phyloP scores from a whole-genome alignment of 2,888 invertebrate genomes.

The Danaus chrysippus region DNA sequence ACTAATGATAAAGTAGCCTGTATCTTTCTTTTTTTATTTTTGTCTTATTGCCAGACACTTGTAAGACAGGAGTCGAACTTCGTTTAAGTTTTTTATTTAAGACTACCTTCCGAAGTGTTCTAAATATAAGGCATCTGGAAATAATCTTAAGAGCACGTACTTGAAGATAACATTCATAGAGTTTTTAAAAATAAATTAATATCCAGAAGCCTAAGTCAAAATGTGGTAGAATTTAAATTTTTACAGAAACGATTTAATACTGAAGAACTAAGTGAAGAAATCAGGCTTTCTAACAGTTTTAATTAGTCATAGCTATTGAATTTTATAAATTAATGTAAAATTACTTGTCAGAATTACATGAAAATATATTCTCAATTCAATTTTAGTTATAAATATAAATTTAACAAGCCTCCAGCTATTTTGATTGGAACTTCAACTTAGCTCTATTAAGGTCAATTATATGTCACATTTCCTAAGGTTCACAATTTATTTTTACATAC shows the following conservation, averaged over 20 bases:
- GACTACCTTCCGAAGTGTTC: slow-evolving; percentile 42
- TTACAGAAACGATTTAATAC: slow-evolving; percentile 31
- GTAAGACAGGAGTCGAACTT: slow-evolving; percentile 39
- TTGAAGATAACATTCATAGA: slow-evolving; percentile 18
- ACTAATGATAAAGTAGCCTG: too few species aligned
- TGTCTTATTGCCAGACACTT: slow-evolving; percentile 36
- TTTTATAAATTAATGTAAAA: slow-evolving; percentile 54
- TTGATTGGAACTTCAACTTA: neutral
- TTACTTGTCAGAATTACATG: slow-evolving; percentile 44
- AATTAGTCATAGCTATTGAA: slow-evolving; percentile 35
- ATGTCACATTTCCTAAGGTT: too few species aligned
- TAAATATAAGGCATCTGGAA: slow-evolving; percentile 37
- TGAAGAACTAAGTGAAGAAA: slow-evolving; percentile 34
- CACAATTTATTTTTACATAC: too few species aligned
- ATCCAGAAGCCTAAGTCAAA: neutral
- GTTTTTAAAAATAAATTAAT: neutral
- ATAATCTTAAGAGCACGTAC: slow-evolving; percentile 28
- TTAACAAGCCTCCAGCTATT: slow-evolving; percentile 16
- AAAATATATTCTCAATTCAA: slow-evolving; percentile 29
- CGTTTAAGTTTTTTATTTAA: slow-evolving; percentile 48
- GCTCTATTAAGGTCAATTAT: too few species aligned
- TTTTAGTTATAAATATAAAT: slow-evolving; percentile 33
- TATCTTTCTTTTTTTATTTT: slow-evolving; percentile 8
- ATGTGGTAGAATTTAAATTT: neutral
- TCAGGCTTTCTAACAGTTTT: slow-evolving; percentile 35